phyloP scores from a whole-genome alignment of 2,888 invertebrate species.

The Drosophila cognata region DNA sequence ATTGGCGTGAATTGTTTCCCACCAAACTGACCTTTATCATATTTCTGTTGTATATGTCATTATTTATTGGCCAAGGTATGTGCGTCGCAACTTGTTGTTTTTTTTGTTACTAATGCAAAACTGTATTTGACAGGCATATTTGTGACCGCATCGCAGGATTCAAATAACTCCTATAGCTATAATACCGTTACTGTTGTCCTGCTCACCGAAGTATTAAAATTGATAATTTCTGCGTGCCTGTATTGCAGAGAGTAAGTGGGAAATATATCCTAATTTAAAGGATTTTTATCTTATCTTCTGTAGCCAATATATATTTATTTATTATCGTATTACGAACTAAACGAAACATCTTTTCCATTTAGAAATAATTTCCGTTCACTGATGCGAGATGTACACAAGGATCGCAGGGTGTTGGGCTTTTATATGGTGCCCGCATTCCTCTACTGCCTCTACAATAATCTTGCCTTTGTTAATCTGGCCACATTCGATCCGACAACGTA shows the following conservation, averaged over 20 bases:
- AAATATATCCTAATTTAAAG: background rate
- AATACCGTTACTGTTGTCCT: constrained; percentile 95
- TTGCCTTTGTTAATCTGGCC: constrained; percentile 95
- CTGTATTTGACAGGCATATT: constrained; percentile 90
- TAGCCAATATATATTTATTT: background rate
- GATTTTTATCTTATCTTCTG: background rate
- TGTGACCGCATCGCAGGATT: constrained; percentile 94
- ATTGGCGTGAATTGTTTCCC: constrained; percentile 92
- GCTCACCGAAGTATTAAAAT: constrained; percentile 94
- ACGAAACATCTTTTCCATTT: background rate
- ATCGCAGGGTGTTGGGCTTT: constrained; percentile 89
- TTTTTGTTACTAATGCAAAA: background rate
- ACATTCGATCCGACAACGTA: constrained; percentile 98
- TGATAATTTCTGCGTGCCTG: constrained; percentile 89
- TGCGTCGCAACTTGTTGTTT: background rate
- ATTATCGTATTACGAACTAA: constrained; percentile 2
- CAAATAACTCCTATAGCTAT: constrained; percentile 92
- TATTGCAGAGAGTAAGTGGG: constrained; percentile 89
- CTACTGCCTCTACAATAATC: constrained; percentile 97
- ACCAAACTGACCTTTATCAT: constrained; percentile 92
- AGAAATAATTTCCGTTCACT: constrained; percentile 76
- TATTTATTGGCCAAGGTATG: constrained; percentile 96
- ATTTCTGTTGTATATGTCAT: constrained; percentile 93
- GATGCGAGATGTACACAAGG: constrained; percentile 85
- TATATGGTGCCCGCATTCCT: constrained; percentile 96